phyloP scores from a whole-genome alignment of 2,797 vertebrate genomes.

The Columba guinea region DNA sequence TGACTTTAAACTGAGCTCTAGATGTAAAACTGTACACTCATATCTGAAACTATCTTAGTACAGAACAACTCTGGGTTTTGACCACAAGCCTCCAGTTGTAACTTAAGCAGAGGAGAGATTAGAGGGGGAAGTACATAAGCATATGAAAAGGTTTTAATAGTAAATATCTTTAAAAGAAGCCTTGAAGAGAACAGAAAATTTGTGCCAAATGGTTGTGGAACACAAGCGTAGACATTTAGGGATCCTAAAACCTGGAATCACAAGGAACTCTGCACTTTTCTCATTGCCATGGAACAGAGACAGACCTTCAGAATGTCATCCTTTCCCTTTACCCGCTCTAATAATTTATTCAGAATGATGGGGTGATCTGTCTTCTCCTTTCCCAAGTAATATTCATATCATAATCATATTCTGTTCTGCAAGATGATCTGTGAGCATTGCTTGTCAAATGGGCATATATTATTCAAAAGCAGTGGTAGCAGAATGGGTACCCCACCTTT shows the following conservation, averaged over 20 bases:
- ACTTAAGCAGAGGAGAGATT: not conserved
- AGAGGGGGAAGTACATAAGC: not conserved
- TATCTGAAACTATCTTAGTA: not conserved
- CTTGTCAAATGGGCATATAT: constrained; percentile 31
- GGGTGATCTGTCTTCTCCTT: constrained; percentile 7
- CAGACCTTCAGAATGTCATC: not conserved
- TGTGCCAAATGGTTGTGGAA: not conserved
- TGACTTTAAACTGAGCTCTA: not conserved
- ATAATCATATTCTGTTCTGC: constrained; percentile 18
- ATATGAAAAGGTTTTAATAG: not conserved
- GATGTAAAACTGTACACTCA: not conserved
- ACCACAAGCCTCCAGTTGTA: not conserved
- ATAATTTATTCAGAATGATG: not conserved
- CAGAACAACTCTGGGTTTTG: not conserved
- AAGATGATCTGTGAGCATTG: constrained; percentile 27
- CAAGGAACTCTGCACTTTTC: not conserved
- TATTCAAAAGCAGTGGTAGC: constrained; percentile 1
- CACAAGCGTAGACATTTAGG: not conserved
- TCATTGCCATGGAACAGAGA: not conserved
- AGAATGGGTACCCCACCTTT: not conserved
- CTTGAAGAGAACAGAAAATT: not conserved
- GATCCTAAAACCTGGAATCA: not conserved
- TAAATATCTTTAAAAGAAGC: not conserved
- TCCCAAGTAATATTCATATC: not conserved
- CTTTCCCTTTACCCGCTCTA: not conserved